Conservation (phyloP, 2,113 vertebrate species). For the Forbesichthys papilliferus region DNA sequence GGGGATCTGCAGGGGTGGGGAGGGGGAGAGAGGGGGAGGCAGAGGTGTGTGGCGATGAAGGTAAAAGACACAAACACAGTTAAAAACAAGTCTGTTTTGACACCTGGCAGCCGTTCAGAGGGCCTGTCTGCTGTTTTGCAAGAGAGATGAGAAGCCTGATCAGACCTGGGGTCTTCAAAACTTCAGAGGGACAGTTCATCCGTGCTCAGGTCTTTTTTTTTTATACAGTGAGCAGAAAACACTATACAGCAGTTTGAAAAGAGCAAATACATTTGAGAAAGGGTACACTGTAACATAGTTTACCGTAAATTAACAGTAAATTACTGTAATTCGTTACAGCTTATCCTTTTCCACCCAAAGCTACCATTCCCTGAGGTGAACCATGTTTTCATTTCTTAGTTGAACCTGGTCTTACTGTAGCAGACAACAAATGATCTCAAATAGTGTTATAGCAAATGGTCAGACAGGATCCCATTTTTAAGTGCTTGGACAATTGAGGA, state of each 20-base stretch:
- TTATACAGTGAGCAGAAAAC: constrained; percentile 7
- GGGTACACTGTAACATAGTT: neutral
- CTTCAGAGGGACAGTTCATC: too few species aligned
- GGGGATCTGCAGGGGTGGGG: constrained; percentile 83
- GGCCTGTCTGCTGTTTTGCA: too few species aligned
- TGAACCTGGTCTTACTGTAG: neutral
- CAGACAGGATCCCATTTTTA: constrained; percentile 20
- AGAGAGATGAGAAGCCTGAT: too few species aligned
- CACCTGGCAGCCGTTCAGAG: too few species aligned
- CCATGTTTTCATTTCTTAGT: neutral
- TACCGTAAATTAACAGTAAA: neutral
- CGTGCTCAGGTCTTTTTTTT: too few species aligned
- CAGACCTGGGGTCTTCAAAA: too few species aligned
- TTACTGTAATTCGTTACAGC: neutral
- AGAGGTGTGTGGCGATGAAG: too few species aligned
- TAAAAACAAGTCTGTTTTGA: too few species aligned
- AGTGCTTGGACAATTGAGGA: constrained; percentile 15
- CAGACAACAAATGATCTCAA: neutral
- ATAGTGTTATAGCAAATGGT: constrained; percentile 11
- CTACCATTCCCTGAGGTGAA: constrained; percentile 9
- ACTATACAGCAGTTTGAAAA: constrained; percentile 23
- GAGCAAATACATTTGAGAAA: too few species aligned
- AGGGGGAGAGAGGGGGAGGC: constrained; percentile 8
- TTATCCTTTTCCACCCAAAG: neutral
- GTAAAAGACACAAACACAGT: too few species aligned